Evolutionary conservation across 2,888 invertebrate genomes (phyloP), one percentile per base, ranked within the genome.

Genomic region (Leptinotarsa juncta): DNA sequence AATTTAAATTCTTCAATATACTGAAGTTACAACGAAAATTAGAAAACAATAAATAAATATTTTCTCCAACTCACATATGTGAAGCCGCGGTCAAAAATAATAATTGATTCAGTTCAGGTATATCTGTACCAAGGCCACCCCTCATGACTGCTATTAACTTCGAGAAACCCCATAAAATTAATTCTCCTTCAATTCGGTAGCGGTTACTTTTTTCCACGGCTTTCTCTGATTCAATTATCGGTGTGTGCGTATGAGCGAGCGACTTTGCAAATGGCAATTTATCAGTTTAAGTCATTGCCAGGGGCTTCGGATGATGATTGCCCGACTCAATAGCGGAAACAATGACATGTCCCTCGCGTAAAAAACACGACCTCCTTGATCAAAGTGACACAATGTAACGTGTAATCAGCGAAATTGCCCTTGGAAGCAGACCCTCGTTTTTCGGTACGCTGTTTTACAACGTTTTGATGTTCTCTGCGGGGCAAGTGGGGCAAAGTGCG

Each of bases 361-460:
- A 87, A 87, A 87, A 87, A 87, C 85, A 84, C 83, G 84, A 81
- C 82, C 85, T 84, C 81, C 84, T 84, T 84, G 86, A 87, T 86
- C 86, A 85, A 86, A 86, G 84, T 84, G 79, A 84, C 85, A 85
- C 86, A 86, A 85, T 85, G 86, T 86, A 87, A 87, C 86, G 84
- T 86, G 86, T 85, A 86, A 87, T 87, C 87, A 85, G 73, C 60
- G 71, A 72, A 73, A 76, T 76, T 76, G 76, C 73, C 73, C 73
- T 73, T 26, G 50, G 73, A 65, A 68, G 60, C 70, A 42, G 62
- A 70, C 72, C 73, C 73, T 65, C 70, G 67, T 69, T 70, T 75
- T 72, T 73, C 70, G 65, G 70, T 55, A 53, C 75, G 69, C 68
- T 71, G 73, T 68, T 65, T 71, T 76, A 62, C 42, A 62, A 15